Evolutionary conservation across 2,888 invertebrate genomes (phyloP), one percentile per base, ranked within the genome.

Genomic region (Eupelmus urozonus): DNA sequence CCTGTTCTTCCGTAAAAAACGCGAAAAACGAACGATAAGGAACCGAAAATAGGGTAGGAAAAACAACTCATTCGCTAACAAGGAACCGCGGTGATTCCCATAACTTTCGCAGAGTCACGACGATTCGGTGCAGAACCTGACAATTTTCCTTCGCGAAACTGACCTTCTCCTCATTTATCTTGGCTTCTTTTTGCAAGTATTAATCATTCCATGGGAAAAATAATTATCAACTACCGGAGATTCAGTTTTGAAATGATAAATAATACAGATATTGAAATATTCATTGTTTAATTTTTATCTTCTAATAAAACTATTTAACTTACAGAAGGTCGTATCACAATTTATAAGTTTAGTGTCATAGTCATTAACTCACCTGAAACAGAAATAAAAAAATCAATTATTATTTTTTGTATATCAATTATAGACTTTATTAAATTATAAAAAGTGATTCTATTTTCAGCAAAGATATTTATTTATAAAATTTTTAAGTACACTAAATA

Each of bases 331-430:
- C n/a, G n/a, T n/a, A n/a, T n/a, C n/a, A n/a, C n/a, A n/a, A n/a
- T n/a, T n/a, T n/a, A n/a, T n/a, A n/a, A n/a, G n/a, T n/a, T n/a
- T n/a, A n/a, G n/a, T n/a, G n/a, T n/a, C n/a, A n/a, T n/a, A n/a
- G n/a, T n/a, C n/a, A n/a, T n/a, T n/a, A n/a, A 45, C 70, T 76
- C 57, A 76, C 76, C 76, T 70, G 65, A 59, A 76, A 76, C 76
- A 76, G 40, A 65, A 57, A 62, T 23, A 45, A 7, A 59, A 34
- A 23, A 34, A 49, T 45, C 45, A 2, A 45, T 45, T 45, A 45
- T 9, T 13, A 45, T 45, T 34, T 5, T 34, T 34, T 34, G 3
- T 34, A 5, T 5, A 34, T 34, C 9, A 34, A 34, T 34, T 34
- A 34, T 34, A 34, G 3, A 34, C 3, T 5, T 34, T 34, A 34